Conservation (phyloP, 2,113 vertebrate species). For the Microcebus murinus region DNA sequence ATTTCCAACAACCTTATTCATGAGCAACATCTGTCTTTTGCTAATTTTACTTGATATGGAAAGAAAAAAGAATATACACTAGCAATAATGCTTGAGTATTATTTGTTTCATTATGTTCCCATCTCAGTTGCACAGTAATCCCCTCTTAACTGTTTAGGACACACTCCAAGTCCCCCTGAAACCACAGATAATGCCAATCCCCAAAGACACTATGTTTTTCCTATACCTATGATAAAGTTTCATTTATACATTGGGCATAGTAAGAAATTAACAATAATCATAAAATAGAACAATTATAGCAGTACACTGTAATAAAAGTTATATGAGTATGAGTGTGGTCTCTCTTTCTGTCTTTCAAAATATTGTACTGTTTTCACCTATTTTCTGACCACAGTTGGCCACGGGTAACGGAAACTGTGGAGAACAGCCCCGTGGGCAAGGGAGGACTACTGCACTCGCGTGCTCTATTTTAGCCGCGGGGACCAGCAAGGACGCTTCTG, state of each 20-base stretch:
- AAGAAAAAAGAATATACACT: neutral
- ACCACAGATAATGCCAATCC: neutral
- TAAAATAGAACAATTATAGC: neutral
- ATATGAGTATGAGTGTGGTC: neutral
- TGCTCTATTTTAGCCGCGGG: rapidly evolving
- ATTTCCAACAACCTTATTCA: neutral
- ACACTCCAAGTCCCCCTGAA: neutral
- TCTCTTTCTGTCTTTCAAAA: neutral
- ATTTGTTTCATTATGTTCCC: neutral
- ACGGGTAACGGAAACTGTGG: neutral
- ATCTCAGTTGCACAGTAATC: neutral
- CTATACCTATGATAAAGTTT: neutral
- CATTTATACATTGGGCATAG: neutral
- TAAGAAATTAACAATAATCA: neutral
- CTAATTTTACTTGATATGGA: neutral
- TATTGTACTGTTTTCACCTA: neutral
- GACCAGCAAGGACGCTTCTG: neutral
- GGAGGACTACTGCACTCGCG: no score
- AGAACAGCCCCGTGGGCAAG: neutral
- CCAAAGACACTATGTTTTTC: neutral
- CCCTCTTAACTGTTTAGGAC: neutral
- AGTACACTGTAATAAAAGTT: neutral
- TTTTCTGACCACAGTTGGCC: neutral
- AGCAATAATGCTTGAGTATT: neutral
- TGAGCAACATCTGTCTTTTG: neutral